Percentiles rank a stretch among this genome's conserved stretches.
Evolutionary conservation across 2,113 vertebrate genomes (phyloP).

Genomic region (Fulica atra): DNA sequence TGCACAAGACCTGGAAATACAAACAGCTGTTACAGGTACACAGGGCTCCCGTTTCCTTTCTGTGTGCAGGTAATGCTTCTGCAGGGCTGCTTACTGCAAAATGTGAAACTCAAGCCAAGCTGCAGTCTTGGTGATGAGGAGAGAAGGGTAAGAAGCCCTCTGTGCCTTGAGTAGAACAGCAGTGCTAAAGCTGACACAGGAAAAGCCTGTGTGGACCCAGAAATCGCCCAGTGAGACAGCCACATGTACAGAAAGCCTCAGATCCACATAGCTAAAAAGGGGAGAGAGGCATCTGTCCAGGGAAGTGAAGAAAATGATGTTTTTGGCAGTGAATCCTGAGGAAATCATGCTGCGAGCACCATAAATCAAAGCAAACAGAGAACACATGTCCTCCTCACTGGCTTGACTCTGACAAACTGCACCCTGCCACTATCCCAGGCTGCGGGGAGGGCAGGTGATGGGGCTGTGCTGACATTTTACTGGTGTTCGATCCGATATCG

Average conservation of each 20-base stretch:
- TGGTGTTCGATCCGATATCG: neutral
- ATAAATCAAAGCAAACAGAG: neutral
- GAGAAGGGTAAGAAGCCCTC: neutral
- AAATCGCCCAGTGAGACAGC: neutral
- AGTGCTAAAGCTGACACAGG: neutral
- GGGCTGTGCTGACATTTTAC: neutral
- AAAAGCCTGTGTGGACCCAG: neutral
- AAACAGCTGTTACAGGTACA: neutral
- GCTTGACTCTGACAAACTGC: neutral
- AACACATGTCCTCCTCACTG: neutral
- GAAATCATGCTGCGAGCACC: neutral
- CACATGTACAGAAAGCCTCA: neutral
- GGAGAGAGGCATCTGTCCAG: neutral
- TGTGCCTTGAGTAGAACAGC: neutral
- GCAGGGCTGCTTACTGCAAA: neutral
- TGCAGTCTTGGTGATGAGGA: neutral
- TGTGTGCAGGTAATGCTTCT: neutral
- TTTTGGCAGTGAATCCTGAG: neutral
- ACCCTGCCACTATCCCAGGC: accelerated
- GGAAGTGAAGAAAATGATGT: neutral
- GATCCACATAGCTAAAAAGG: neutral
- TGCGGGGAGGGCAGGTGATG: neutral
- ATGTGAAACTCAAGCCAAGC: neutral
- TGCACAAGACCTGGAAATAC: neutral
- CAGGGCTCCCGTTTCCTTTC: accelerated